phyloP scores from a whole-genome alignment of 1,140 invertebrate species.

The Drosophila persimilis region DNA sequence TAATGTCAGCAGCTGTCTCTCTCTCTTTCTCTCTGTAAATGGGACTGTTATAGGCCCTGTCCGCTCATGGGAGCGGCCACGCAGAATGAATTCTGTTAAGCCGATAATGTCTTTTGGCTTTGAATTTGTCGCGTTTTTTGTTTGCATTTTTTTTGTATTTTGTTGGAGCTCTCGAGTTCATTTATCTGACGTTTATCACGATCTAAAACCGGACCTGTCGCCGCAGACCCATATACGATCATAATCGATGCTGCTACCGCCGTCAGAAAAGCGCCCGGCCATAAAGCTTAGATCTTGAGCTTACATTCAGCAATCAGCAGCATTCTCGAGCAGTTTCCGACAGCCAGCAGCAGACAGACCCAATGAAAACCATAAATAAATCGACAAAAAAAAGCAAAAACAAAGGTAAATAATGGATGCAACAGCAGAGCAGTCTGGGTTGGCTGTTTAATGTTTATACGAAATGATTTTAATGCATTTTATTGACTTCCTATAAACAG shows the following conservation, averaged over 20 bases:
- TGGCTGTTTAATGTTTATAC: slow-evolving; percentile 35
- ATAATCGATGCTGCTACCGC: slow-evolving; percentile 71
- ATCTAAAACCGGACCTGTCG: slow-evolving; percentile 74
- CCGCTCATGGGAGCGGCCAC: slow-evolving; percentile 35
- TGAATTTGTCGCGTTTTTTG: slow-evolving; percentile 26
- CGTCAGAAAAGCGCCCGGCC: slow-evolving; percentile 44
- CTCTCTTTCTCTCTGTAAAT: background rate
- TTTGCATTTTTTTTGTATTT: slow-evolving; percentile 32
- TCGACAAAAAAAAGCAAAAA: slow-evolving; percentile 25
- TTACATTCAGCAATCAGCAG: slow-evolving; percentile 11
- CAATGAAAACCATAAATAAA: slow-evolving; percentile 64
- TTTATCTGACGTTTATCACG: slow-evolving; percentile 78
- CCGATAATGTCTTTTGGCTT: slow-evolving; percentile 13
- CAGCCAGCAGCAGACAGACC: slow-evolving; percentile 23
- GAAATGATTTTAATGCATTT: slow-evolving; percentile 58
- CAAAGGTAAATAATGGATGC: slow-evolving; percentile 57
- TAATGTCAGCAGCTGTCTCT: slow-evolving; percentile 38
- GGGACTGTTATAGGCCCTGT: background rate
- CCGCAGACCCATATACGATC: slow-evolving; percentile 71
- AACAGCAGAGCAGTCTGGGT: slow-evolving; percentile 17
- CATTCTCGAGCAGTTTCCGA: slow-evolving; percentile 71
- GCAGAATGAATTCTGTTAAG: slow-evolving; percentile 6
- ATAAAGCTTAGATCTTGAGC: slow-evolving; percentile 65
- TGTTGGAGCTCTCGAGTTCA: slow-evolving; percentile 49
- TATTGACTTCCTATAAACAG: slow-evolving; percentile 76